A percentile compares a stretch with the other conserved stretches of the same genome.
These are phyloP conservation scores for Apocrypta bakeri DNA, from an alignment of 1,140 invertebrate genomes.

Conservation along the genomic window DNA sequence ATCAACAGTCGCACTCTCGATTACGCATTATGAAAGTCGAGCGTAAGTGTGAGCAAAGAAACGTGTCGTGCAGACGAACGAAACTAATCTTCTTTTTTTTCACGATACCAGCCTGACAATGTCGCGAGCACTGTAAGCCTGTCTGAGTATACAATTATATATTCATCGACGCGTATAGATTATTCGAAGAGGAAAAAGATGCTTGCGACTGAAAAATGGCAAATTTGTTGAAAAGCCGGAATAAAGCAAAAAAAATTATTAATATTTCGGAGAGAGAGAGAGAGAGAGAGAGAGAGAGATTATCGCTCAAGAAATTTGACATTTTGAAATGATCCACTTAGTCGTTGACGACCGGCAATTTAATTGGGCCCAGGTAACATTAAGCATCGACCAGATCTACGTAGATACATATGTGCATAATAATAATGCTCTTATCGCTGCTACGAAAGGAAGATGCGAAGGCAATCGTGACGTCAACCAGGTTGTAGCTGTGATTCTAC, in stretches of 20 bases:
- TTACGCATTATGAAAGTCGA: conserved; percentile 6
- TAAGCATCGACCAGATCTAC: no score
- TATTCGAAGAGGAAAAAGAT: background rate
- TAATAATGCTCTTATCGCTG: conserved; percentile 9
- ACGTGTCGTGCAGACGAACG: background rate
- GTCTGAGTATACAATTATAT: no score
- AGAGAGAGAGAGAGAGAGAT: no score
- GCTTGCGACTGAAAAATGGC: background rate
- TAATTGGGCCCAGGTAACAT: background rate
- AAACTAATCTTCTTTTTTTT: background rate
- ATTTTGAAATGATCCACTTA: conserved; percentile 19
- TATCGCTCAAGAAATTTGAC: conserved; percentile 15
- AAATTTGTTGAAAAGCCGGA: background rate
- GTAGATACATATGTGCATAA: background rate
- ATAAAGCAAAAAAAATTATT: background rate
- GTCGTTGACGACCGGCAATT: background rate
- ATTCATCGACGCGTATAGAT: no score
- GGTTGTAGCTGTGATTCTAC: background rate
- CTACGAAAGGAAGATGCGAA: background rate
- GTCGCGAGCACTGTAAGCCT: no score
- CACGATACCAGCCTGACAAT: background rate
- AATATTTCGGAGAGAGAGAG: background rate
- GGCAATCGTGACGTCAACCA: background rate
- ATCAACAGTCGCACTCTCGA: conserved; percentile 39
- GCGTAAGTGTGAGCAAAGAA: background rate